phyloP scores from a whole-genome alignment of 2,113 vertebrate genomes.

The Petrocephalus microphthalmus region DNA sequence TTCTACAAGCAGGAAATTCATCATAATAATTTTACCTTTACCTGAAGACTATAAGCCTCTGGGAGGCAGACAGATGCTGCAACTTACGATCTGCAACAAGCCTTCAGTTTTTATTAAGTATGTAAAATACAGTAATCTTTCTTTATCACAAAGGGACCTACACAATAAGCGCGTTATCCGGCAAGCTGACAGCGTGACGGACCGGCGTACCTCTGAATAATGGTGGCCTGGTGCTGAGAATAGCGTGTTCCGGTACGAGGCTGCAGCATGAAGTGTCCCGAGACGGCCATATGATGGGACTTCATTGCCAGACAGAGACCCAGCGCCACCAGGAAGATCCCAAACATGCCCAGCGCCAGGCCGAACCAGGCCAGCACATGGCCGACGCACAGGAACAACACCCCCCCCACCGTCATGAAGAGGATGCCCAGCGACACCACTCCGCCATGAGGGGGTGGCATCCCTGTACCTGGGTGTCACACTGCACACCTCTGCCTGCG shows the following conservation, averaged over 20 bases:
- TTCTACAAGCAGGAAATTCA: constrained; percentile 40
- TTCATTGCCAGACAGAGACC: constrained; percentile 58
- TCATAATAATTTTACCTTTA: background rate
- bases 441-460: constrained; percentile 25
- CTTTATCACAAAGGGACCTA: background rate
- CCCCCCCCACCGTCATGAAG: constrained; percentile 36
- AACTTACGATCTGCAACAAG: background rate
- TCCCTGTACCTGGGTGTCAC: background rate
- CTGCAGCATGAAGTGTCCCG: constrained; percentile 63
- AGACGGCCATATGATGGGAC: constrained; percentile 54
- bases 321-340: constrained; percentile 48
- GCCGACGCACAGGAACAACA: constrained; percentile 20
- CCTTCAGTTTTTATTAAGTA: background rate
- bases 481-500: background rate
- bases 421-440: constrained; percentile 35
- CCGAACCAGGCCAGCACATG: constrained; percentile 36
- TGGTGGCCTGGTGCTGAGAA: constrained; percentile 59
- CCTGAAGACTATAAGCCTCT: background rate
- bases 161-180: background rate
- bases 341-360: constrained; percentile 45
- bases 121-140: background rate
- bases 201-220: constrained; percentile 60
- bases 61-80: background rate
- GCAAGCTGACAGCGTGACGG: background rate
- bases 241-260: constrained; percentile 61